Base-by-base conservation (phyloP, 2,888 invertebrate genomes). In the Alentia gelatinosa region DNA sequence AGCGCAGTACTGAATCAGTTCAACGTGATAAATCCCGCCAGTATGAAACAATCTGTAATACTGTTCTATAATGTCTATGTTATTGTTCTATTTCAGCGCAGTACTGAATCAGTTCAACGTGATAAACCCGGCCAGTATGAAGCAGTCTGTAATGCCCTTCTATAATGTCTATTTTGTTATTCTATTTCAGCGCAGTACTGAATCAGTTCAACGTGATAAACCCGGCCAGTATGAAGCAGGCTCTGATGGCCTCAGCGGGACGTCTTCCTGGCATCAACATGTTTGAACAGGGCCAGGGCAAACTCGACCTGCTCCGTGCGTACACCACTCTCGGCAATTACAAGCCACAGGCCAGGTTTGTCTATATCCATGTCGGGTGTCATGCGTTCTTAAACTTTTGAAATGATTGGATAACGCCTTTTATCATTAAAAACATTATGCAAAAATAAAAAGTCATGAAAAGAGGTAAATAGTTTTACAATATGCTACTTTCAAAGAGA, bases 281-380 rank as follows among this genome's bases (percentile, higher is more conserved):
- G 98, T 99, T 99, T 96, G 99, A 99, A 95, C 99, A 99, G 96
- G 99, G 99, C 0, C 98, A 98, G 95, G 99, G 99, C 86, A 98
- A 98, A 96, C 96, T 99, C 89, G 98, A 99, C 96, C 97, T 99
- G 89, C 97, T 98, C 90, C 98, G 98, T 95, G 99, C 99, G 68
- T 98, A 98, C 96, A 98, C 98, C 92, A 95, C 96, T 0, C 94
- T 97, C 26, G 95, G 95, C 37, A 97, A 97, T 97, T 97, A 97
- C 95, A 97, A 97, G 94, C 97, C 97, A 23, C 97, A 97, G 95
- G 97, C 97, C 91, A 97, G 97, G 96, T 96, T 92, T n/a, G n/a
- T n/a, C n/a, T n/a, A n/a, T n/a, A n/a, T n/a, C n/a, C n/a, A n/a
- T n/a, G n/a, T n/a, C n/a, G n/a, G n/a, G n/a, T n/a, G n/a, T n/a